These are phyloP conservation scores for Darevskia nairensis DNA, from an alignment of 2,797 vertebrate species.

Conservation along the genomic window DNA sequence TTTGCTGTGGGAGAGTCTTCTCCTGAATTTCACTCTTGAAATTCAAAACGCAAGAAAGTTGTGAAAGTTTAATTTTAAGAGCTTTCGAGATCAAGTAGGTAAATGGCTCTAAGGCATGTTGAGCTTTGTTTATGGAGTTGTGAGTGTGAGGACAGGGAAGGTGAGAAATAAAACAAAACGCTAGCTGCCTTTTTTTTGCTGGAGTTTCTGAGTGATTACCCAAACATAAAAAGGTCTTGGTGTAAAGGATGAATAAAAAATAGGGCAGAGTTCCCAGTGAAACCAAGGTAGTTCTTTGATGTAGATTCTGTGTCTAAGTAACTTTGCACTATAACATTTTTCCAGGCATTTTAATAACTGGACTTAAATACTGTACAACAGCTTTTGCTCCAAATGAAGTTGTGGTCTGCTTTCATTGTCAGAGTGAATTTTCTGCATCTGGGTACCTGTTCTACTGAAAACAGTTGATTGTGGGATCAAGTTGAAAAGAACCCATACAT, in stretches of 20 bases:
- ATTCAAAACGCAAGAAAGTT: slow-evolving; percentile 61
- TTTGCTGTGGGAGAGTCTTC: slow-evolving; percentile 30
- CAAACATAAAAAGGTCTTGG: neutral
- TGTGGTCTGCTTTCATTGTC: neutral
- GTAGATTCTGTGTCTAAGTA: neutral
- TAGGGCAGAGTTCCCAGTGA: neutral
- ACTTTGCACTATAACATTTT: neutral
- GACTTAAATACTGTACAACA: slow-evolving; percentile 9
- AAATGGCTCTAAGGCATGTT: slow-evolving; percentile 20
- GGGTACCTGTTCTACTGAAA: neutral
- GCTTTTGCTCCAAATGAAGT: neutral
- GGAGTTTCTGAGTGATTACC: neutral
- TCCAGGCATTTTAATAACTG: neutral
- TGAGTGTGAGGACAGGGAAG: slow-evolving; percentile 1
- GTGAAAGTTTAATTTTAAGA: slow-evolving; percentile 53
- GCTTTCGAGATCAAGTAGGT: slow-evolving; percentile 12
- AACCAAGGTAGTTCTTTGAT: neutral
- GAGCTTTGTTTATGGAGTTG: neutral
- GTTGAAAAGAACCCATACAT: neutral
- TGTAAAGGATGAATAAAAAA: neutral
- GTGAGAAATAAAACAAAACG: slow-evolving; percentile 6
- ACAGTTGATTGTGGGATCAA: neutral
- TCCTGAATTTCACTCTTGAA: slow-evolving; percentile 32
- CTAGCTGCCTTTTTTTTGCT: neutral
- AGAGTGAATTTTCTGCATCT: neutral